Base-by-base conservation (phyloP, 2,888 invertebrate species). In the Acleris emargana region DNA sequence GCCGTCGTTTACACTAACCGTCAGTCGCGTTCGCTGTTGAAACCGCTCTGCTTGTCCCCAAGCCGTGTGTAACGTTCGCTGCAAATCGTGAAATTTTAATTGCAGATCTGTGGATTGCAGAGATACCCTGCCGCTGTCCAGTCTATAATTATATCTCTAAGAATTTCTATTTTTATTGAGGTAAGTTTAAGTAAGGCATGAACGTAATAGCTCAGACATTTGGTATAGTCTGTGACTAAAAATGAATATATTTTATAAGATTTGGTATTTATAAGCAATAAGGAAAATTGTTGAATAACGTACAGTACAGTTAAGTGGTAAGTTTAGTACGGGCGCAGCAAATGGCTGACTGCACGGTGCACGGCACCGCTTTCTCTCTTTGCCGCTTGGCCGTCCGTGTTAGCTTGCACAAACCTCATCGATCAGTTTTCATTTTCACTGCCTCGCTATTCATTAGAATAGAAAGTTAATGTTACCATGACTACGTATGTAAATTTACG, bases 331-430 rank as follows among this genome's bases (percentile, higher is more conserved):
- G 75, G 62, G 68, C 69, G 72, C 78, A 77, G 86, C 83, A 87
- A 89, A 90, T 91, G 89, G 90, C 89, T 84, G 90, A 87, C 89
- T 70, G 62, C 71, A 73, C 72, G 74, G 72, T 80, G 79, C 79
- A 78, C 64, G 69, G 72, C 70, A 74, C 71, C 82, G 86, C 91
- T 90, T 91, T 91, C 91, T 88, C 89, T 86, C 77, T 73, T 67
- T 63, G 63, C 66, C 62, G 70, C 71, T 70, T 70, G 69, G 70
- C 67, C 62, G 67, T 63, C 69, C 64, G 64, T 67, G 53, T 55
- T 47, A 6, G 61, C 55, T 57, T 17, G 43, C 43, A 25, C 55
- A 66, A 43, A 59, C 43, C 28, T n/a, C 45, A 54, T 59, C 59
- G 54, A 64, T 64, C 50, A 20, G 51, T 66, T 64, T 66, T 66